A percentile compares a stretch with the other conserved stretches of the same genome.
These are phyloP conservation scores for Oncorhynchus tshawytscha DNA, from an alignment of 2,113 vertebrate species.

Conservation along the genomic window DNA sequence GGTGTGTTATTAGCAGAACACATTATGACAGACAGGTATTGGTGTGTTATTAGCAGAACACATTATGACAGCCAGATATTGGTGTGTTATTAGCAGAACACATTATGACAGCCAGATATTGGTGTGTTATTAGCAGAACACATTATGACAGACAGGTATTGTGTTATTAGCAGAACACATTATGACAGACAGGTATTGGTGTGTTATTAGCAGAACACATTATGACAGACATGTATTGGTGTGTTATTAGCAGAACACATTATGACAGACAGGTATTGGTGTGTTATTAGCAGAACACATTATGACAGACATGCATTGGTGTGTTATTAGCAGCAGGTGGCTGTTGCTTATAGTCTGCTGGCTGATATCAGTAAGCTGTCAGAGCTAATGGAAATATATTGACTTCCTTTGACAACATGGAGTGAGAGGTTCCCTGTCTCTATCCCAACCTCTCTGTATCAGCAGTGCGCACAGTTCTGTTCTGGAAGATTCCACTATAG, in stretches of 20 bases:
- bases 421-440: constrained; percentile 16
- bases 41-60: no score
- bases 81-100: no score
- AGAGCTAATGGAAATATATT: constrained; percentile 54
- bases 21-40: no score
- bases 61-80: no score
- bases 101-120: no score
- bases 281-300: not conserved
- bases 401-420: constrained; percentile 9
- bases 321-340: constrained; percentile 31
- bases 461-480: constrained; percentile 7
- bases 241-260: no score
- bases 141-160: constrained; percentile 18
- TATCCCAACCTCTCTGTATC: not conserved
- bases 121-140: no score
- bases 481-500: constrained; percentile 37
- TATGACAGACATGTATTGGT: no score
- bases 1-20: constrained; percentile 27
- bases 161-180: not conserved
- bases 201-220: no score
- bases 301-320: constrained; percentile 22
- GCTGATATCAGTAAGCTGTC: constrained; percentile 58
- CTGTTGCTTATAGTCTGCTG: constrained; percentile 36
- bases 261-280: no score
- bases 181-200: no score